Evolutionary conservation across 2,797 vertebrate genomes (phyloP).

Genomic region (Sciurus vulgaris): DNA sequence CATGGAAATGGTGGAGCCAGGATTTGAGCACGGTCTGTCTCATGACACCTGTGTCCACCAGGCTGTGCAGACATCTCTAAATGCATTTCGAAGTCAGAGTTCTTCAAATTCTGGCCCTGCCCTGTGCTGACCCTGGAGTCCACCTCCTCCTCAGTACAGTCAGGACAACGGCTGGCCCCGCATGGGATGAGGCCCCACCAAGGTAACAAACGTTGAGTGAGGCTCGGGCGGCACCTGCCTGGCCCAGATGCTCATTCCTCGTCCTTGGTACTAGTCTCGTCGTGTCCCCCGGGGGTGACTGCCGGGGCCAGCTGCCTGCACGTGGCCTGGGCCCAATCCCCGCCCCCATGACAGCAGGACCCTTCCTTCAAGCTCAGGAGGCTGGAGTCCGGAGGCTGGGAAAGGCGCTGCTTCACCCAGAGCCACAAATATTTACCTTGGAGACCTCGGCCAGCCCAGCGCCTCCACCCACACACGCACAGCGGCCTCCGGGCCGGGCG

Average conservation of each 20-base stretch:
- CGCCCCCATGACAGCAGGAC: background rate
- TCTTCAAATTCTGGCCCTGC: background rate
- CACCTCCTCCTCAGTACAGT: background rate
- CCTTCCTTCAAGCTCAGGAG: constrained; percentile 65
- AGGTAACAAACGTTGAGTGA: fast-evolving
- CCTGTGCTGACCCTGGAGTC: background rate
- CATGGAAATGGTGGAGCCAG: background rate
- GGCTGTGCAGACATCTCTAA: background rate
- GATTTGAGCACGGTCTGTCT: background rate
- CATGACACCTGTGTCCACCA: background rate
- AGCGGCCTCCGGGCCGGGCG: background rate
- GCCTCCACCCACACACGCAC: background rate
- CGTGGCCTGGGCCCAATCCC: fast-evolving
- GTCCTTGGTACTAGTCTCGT: background rate
- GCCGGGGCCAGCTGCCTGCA: background rate
- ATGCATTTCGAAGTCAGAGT: background rate
- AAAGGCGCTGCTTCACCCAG: constrained; percentile 68
- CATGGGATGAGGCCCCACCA: no score
- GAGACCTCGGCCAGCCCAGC: constrained; percentile 59
- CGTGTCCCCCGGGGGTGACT: fast-evolving
- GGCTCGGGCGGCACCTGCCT: fast-evolving
- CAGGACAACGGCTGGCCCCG: background rate
- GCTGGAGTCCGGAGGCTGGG: background rate
- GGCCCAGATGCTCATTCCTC: fast-evolving
- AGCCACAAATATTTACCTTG: constrained; percentile 83